Conservation (phyloP, 1,140 invertebrate species). For the Lepidurus couesii region DNA sequence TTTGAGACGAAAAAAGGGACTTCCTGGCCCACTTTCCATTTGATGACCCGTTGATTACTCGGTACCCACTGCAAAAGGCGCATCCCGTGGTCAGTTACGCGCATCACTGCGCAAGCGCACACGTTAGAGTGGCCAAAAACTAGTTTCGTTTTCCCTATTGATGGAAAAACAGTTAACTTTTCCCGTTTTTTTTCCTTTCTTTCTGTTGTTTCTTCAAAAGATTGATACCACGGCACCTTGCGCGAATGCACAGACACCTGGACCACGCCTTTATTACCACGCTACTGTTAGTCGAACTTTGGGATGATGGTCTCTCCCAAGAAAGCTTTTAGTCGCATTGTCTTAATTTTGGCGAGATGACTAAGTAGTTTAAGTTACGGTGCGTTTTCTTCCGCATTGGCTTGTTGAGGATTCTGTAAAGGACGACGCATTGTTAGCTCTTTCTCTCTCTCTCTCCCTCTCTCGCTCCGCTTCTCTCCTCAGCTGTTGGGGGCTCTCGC, state of each 20-base stretch:
- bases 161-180: background rate
- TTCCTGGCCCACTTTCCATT: background rate
- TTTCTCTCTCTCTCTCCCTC: background rate
- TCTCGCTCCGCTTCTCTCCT: background rate
- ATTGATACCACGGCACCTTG: background rate
- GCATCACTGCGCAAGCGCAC: background rate
- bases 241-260: slow-evolving; percentile 16
- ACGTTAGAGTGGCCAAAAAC: background rate
- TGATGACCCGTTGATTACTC: background rate
- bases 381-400: background rate
- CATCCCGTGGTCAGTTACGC: background rate
- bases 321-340: slow-evolving; percentile 16
- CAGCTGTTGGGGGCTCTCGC: background rate
- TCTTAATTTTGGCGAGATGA: slow-evolving; percentile 19
- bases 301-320: background rate
- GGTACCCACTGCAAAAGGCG: background rate
- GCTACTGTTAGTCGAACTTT: slow-evolving; percentile 18
- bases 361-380: slow-evolving; percentile 11
- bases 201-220: background rate
- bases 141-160: background rate
- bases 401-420: background rate
- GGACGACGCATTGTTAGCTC: background rate
- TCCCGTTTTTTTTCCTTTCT: background rate
- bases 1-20: background rate
- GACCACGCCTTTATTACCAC: slow-evolving; percentile 4